phyloP scores from a whole-genome alignment of 2,888 invertebrate species.

The Erebia aethiops region DNA sequence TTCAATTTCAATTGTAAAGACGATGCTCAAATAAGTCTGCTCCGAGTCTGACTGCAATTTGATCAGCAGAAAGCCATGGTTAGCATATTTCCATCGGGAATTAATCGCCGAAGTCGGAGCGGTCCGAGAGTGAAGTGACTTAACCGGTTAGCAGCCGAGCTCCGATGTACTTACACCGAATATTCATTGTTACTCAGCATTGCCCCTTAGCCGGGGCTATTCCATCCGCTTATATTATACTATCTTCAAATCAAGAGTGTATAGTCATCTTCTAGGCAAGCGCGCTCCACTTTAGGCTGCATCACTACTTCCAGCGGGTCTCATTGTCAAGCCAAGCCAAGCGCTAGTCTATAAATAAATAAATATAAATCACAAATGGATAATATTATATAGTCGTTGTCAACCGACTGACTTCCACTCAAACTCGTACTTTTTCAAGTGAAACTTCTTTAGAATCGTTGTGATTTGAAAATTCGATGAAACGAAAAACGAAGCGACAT shows the following conservation, averaged over 20 bases:
- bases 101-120: constrained; percentile 33
- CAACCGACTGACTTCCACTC: too few species aligned
- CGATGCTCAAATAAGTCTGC: constrained; percentile 7
- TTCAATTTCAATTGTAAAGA: not conserved
- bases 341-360: not conserved
- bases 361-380: too few species aligned
- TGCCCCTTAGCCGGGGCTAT: not conserved
- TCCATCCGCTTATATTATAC: not conserved
- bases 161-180: constrained; percentile 7
- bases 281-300: too few species aligned
- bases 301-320: too few species aligned
- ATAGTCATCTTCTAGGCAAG: too few species aligned
- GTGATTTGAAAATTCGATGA: too few species aligned
- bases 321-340: too few species aligned
- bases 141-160: constrained; percentile 12
- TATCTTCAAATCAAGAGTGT: not conserved
- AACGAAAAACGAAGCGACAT: too few species aligned
- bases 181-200: constrained; percentile 14
- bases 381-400: too few species aligned
- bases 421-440: too few species aligned
- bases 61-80: constrained; percentile 14
- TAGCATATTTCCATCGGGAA: constrained; percentile 30
- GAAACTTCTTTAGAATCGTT: too few species aligned
- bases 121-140: constrained; percentile 25
- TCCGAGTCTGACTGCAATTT: not conserved